Conservation (phyloP, 1,140 invertebrate species). For the Drosophila serrata region DNA sequence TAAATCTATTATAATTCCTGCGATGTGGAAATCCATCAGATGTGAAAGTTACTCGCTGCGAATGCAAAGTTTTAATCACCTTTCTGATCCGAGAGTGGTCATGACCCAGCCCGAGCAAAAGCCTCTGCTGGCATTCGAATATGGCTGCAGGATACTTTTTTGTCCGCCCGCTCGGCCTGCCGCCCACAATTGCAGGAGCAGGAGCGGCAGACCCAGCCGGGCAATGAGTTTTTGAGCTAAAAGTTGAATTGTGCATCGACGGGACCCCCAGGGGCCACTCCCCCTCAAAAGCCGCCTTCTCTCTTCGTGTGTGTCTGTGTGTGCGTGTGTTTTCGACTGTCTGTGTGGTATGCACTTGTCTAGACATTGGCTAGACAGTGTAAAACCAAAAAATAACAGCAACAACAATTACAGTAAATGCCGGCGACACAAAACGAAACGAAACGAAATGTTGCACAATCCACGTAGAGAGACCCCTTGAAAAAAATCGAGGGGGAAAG, state of each 20-base stretch:
- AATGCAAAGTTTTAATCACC: conserved; percentile 49
- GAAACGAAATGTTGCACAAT: conserved; percentile 78
- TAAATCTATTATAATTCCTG: conserved; percentile 3
- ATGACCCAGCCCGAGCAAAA: conserved; percentile 20
- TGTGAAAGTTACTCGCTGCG: neutral
- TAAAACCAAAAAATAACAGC: conserved; percentile 78
- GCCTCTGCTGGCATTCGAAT: conserved; percentile 56
- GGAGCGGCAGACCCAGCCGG: conserved; percentile 45
- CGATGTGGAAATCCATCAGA: conserved; percentile 9
- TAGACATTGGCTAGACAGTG: conserved; percentile 84
- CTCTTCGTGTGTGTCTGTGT: conserved; percentile 12
- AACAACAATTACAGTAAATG: conserved; percentile 78
- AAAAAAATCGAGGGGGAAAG: neutral
- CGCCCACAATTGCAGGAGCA: conserved; percentile 18
- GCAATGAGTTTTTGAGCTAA: conserved; percentile 81
- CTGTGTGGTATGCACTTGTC: conserved; percentile 83
- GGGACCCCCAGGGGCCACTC: conserved; percentile 30
- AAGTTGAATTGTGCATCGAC: conserved; percentile 84
- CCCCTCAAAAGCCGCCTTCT: conserved; percentile 16
- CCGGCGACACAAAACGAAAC: conserved; percentile 79
- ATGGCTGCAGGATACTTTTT: conserved; percentile 76
- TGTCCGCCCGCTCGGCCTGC: conserved; percentile 28
- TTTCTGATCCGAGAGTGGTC: conserved; percentile 46
- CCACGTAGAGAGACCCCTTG: conserved; percentile 41
- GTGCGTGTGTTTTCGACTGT: conserved; percentile 64